Evolutionary conservation across 2,888 invertebrate species (phyloP), one percentile per base, ranked within the genome.

Genomic region (Leistus spinibarbis): DNA sequence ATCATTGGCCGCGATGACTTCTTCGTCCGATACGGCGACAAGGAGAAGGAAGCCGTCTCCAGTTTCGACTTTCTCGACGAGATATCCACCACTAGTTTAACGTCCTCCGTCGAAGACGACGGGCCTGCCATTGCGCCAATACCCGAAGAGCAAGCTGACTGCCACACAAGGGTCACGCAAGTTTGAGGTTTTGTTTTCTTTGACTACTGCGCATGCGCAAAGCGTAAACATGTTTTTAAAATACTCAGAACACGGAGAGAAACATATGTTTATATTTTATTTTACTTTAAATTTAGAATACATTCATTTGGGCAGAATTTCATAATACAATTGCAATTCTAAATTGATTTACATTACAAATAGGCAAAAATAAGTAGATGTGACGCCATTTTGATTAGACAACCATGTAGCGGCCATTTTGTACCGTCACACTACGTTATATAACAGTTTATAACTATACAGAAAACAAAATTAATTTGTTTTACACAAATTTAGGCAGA

Each of bases 21-120:
- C 88, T 94, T 90, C 88, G 91, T 92, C 77, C 90, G 93, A 80
- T 94, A 90, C 87, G 93, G 93, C 65, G 92, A 92, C 80, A 90
- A 91, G 82, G 93, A 94, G 83, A 89, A 89, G 77, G 93, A 92
- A 83, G 93, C 93, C 77, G 92, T 94, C 80, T 91, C 93, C 78
- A 91, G 90, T 81, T 94, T 94, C 87, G 93, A 93, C 87, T 94
- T 94, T 88, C 89, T 94, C 80, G 91, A 93, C 85, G 91, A 91
- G 81, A 72, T 76, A 10, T 72, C 72, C 16, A 76, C 76, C 0
- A 60, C 62, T 2, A 72, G 67, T 65, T 56, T 71, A 19, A 64
- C 71, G 40, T 76, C 71, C 9, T 74, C 65, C 40, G 70, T 69
- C 20, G 68, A 71, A 53, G 71, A 70, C 66, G 68, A 78, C 65